Conservation (phyloP, 1,140 invertebrate genomes). For the Uloborus diversus region DNA sequence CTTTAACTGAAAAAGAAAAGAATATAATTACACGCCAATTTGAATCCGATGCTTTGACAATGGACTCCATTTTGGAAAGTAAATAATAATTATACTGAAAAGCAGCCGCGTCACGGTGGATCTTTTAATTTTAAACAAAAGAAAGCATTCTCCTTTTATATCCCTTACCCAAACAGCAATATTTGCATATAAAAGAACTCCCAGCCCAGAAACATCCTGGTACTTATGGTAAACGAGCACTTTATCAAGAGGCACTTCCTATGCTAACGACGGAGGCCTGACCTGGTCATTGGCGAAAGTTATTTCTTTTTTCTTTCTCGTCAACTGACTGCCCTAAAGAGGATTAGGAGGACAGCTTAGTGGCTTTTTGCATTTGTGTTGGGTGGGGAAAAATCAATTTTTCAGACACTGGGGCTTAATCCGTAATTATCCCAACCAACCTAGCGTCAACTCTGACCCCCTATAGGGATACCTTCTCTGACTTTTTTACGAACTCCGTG, state of each 20-base stretch:
- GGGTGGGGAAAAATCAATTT: conserved; percentile 14
- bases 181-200: too few species aligned
- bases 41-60: too few species aligned
- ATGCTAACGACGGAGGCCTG: background rate
- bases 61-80: too few species aligned
- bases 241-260: background rate
- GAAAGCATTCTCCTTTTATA: too few species aligned
- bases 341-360: background rate
- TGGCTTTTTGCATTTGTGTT: conserved; percentile 22
- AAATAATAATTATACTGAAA: too few species aligned
- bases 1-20: too few species aligned
- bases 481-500: background rate
- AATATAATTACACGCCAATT: too few species aligned
- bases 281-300: background rate
- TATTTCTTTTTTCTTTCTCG: conserved; percentile 4
- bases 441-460: conserved; percentile 20
- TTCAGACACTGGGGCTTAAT: conserved; percentile 19
- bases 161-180: too few species aligned
- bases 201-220: too few species aligned
- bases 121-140: too few species aligned
- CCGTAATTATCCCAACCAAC: conserved; percentile 31
- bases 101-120: too few species aligned
- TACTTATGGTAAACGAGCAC: too few species aligned
- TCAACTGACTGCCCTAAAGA: conserved; percentile 6
- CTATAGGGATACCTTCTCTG: background rate